These are phyloP conservation scores for Chiridota heheva DNA, from an alignment of 35 echinoderm and acorn worm species.

Conservation along the genomic window DNA sequence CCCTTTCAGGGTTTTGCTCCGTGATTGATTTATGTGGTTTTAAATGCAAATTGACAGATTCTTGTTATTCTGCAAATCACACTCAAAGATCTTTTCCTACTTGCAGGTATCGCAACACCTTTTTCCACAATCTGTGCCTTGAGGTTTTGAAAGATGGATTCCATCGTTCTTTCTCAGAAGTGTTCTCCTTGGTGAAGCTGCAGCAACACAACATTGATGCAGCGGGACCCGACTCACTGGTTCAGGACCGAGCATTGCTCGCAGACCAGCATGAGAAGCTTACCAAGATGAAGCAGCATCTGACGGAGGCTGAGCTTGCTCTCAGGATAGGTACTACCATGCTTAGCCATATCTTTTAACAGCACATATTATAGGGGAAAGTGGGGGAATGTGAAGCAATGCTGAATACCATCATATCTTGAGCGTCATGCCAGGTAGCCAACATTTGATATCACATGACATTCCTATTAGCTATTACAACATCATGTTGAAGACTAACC, in stretches of 20 bases:
- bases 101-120: slow-evolving; percentile 86
- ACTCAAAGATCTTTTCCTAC: background rate
- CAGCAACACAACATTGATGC: slow-evolving; percentile 68
- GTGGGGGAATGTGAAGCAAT: no score
- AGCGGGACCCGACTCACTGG: slow-evolving; percentile 72
- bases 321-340: slow-evolving; percentile 70
- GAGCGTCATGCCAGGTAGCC: no score
- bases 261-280: slow-evolving; percentile 88
- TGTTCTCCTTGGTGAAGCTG: slow-evolving; percentile 83
- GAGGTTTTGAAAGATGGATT: slow-evolving; percentile 95
- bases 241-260: slow-evolving; percentile 65
- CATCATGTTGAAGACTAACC: no score
- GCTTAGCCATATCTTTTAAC: background rate
- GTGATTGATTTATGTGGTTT: background rate
- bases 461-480: no score
- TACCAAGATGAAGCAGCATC: slow-evolving; percentile 73
- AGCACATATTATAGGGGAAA: no score
- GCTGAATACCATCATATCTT: no score
- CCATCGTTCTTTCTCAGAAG: slow-evolving; percentile 91
- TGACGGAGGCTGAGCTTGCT: slow-evolving; percentile 84
- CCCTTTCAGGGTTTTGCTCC: background rate
- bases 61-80: background rate
- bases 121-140: slow-evolving; percentile 87
- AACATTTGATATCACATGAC: no score
- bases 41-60: background rate